These are phyloP conservation scores for Gambelia wislizenii DNA, from an alignment of 2,797 vertebrate species.

Conservation along the genomic window DNA sequence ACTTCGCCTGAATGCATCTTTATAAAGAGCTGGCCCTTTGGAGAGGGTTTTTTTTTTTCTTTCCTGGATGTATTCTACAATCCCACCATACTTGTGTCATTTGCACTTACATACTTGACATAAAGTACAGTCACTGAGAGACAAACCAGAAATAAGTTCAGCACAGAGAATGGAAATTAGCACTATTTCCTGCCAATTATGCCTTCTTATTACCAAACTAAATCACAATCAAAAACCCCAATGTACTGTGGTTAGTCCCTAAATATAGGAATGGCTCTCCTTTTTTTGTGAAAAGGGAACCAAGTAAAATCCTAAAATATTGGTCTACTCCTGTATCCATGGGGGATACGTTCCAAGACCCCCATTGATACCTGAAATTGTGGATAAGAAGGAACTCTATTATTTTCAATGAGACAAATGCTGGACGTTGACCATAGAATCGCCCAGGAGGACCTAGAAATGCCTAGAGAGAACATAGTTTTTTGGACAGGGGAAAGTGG, in stretches of 20 bases:
- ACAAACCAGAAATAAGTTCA: background rate
- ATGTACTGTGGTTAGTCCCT: background rate
- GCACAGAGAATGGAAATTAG: background rate
- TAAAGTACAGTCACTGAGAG: background rate
- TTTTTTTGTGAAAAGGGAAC: background rate
- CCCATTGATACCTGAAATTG: too few species aligned
- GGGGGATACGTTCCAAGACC: too few species aligned
- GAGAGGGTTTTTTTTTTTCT: background rate
- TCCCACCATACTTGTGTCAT: constrained; percentile 3
- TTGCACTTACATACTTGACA: background rate
- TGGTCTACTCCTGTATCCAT: too few species aligned
- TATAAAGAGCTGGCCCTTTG: constrained; percentile 26
- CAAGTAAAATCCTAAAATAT: background rate
- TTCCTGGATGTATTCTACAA: constrained; percentile 17
- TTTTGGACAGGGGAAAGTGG: too few species aligned
- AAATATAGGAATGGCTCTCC: background rate
- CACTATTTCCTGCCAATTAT: background rate
- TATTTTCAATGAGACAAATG: too few species aligned
- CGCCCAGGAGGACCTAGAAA: too few species aligned
- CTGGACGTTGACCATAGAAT: too few species aligned
- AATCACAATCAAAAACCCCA: constrained; percentile 28
- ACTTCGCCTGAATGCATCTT: constrained; percentile 28
- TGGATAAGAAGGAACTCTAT: too few species aligned
- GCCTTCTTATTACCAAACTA: constrained; percentile 33
- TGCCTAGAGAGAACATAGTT: too few species aligned